These are phyloP conservation scores for Melanotaenia boesemani DNA, from an alignment of 2,797 vertebrate genomes.

Conservation along the genomic window DNA sequence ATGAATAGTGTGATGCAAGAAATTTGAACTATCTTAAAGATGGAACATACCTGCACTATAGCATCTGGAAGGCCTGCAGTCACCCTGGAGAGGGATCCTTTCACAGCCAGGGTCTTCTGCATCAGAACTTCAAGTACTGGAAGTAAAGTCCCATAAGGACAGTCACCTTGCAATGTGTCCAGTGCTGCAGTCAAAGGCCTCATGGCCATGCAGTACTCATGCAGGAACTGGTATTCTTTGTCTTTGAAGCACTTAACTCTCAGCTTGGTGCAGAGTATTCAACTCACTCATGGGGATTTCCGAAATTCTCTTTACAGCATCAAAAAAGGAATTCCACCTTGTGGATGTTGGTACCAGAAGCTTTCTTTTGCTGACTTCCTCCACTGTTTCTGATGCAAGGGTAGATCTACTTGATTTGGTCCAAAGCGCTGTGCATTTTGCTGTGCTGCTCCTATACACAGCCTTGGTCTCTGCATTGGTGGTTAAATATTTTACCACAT, in stretches of 20 bases:
- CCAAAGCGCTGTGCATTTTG: too few species aligned
- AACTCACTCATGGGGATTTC: background rate
- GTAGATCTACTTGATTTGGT: too few species aligned
- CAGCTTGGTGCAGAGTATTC: background rate
- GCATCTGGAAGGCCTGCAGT: too few species aligned
- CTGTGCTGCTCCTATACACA: too few species aligned
- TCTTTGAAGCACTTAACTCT: constrained; percentile 6
- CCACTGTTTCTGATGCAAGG: too few species aligned
- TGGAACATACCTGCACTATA: too few species aligned
- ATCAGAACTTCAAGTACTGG: constrained; percentile 7
- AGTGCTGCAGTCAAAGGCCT: background rate
- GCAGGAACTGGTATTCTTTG: too few species aligned
- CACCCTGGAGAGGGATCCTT: background rate
- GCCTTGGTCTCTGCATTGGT: too few species aligned
- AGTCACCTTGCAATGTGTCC: background rate
- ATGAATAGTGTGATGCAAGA: background rate
- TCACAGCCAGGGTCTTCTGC: constrained; percentile 2
- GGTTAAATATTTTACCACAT: too few species aligned
- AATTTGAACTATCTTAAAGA: too few species aligned
- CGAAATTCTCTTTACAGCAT: background rate
- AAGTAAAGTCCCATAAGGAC: constrained; percentile 1
- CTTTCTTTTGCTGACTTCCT: too few species aligned
- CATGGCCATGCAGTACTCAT: background rate
- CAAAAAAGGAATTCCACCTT: constrained; percentile 5
- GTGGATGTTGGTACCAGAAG: background rate